These are phyloP conservation scores for Cydia fagiglandana DNA, from an alignment of 1,140 invertebrate genomes.

Conservation along the genomic window DNA sequence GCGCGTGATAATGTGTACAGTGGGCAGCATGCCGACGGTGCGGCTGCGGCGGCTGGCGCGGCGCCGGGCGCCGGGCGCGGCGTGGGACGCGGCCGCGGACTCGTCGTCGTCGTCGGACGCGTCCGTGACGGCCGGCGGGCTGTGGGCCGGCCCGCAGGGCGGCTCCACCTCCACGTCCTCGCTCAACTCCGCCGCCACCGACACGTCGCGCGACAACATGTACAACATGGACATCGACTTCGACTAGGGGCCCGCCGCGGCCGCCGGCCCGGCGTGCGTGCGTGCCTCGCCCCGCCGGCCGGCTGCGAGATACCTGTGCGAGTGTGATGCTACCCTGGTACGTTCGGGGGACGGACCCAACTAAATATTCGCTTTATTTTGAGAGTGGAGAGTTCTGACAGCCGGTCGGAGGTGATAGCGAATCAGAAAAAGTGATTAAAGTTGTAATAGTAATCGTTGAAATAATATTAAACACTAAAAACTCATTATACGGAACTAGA, in stretches of 20 bases:
- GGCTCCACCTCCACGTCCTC: conserved; percentile 42
- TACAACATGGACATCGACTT: conserved; percentile 72
- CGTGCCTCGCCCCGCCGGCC: conserved; percentile 15
- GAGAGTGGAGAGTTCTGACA: not conserved
- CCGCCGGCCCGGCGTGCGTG: conserved; percentile 33
- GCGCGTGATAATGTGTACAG: not conserved
- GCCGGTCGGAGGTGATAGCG: not conserved
- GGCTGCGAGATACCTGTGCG: not conserved
- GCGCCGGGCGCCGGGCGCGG: conserved; percentile 21
- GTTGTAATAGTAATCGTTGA: not conserved
- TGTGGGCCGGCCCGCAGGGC: conserved; percentile 41
- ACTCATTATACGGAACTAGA: no score
- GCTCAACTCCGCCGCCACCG: conserved; percentile 41
- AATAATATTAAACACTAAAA: no score
- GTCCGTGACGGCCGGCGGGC: conserved; percentile 34
- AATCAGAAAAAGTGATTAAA: not conserved
- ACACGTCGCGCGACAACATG: conserved; percentile 37
- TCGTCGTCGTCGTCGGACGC: not conserved
- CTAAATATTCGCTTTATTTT: not conserved
- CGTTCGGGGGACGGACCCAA: not conserved
- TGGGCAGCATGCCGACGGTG: conserved; percentile 39
- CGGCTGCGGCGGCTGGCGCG: conserved; percentile 47
- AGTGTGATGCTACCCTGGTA: no score
- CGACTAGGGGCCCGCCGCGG: conserved; percentile 45
- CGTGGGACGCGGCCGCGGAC: not conserved